Conservation (phyloP, 2,888 invertebrate genomes). For the Napeogenes inachia region DNA sequence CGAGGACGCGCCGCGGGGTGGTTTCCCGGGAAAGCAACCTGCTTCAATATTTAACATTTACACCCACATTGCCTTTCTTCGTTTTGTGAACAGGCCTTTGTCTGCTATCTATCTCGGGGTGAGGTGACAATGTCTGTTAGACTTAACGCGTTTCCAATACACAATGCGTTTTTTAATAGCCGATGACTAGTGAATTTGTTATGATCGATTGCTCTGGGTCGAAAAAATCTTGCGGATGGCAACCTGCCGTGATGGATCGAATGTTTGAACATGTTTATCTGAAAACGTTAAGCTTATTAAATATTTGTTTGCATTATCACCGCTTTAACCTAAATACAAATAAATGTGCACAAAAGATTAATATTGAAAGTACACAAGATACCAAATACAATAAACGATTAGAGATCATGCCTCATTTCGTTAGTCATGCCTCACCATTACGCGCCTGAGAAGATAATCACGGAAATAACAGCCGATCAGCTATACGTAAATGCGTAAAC, state of each 20-base stretch:
- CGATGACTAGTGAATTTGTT: constrained; percentile 78
- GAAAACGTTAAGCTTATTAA: constrained; percentile 15
- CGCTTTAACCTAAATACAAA: constrained; percentile 9
- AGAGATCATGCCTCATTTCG: constrained; percentile 50
- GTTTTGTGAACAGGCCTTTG: constrained; percentile 66
- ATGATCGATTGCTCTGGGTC: constrained; percentile 61
- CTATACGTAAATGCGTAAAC: constrained; percentile 49
- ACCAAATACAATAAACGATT: constrained; percentile 45
- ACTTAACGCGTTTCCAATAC: constrained; percentile 64
- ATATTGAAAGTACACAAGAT: constrained; percentile 22
- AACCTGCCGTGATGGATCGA: constrained; percentile 44
- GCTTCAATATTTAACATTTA: constrained; percentile 72
- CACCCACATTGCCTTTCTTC: constrained; percentile 61
- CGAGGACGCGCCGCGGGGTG: constrained; percentile 68
- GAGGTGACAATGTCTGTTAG: constrained; percentile 75
- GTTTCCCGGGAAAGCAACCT: constrained; percentile 72
- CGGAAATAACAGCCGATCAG: constrained; percentile 56
- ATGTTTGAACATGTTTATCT: constrained; percentile 36
- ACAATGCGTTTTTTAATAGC: constrained; percentile 70
- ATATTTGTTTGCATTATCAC: constrained; percentile 19
- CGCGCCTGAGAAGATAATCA: constrained; percentile 60
- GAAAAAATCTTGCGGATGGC: constrained; percentile 51
- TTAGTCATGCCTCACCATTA: constrained; percentile 47
- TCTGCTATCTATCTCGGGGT: constrained; percentile 61
- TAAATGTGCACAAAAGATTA: constrained; percentile 8